Evolutionary conservation across 2,888 invertebrate genomes (phyloP).

Genomic region (Drosophila emarginata): DNA sequence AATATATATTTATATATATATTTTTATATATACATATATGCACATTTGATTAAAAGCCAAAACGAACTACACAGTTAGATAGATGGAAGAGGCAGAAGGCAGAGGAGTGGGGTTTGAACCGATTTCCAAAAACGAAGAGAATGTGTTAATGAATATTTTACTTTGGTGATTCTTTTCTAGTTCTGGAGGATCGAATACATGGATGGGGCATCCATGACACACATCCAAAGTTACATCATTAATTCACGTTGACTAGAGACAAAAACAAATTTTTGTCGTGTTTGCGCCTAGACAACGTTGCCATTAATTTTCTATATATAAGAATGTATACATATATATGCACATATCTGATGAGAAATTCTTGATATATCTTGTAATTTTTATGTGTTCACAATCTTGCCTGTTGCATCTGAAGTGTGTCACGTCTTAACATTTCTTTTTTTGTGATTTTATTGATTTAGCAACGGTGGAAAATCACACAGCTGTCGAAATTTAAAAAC

Average conservation of each 20-base stretch:
- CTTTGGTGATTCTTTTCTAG: conserved; percentile 26
- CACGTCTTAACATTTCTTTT: conserved; percentile 41
- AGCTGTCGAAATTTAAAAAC: conserved; percentile 5
- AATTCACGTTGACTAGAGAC: conserved; percentile 56
- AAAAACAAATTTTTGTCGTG: conserved; percentile 76
- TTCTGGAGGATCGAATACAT: conserved; percentile 47
- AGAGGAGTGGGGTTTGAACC: conserved; percentile 30
- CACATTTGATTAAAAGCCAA: conserved; percentile 56
- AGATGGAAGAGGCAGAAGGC: not conserved
- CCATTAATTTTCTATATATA: conserved; percentile 71
- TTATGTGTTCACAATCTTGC: conserved; percentile 72
- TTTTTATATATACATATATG: conserved; percentile 33
- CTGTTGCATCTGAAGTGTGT: conserved; percentile 59
- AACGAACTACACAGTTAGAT: not conserved
- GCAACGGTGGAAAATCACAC: conserved; percentile 5
- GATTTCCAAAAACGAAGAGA: conserved; percentile 32
- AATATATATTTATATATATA: not conserved
- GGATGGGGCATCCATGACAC: conserved; percentile 68
- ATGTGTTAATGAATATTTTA: conserved; percentile 62
- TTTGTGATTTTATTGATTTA: conserved; percentile 70
- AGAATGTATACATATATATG: conserved; percentile 31
- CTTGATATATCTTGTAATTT: conserved; percentile 71
- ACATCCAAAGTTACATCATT: conserved; percentile 76
- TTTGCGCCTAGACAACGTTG: conserved; percentile 68
- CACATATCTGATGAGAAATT: conserved; percentile 28